These are phyloP conservation scores for Sylvia atricapilla DNA, from an alignment of 2,113 vertebrate species.

Conservation along the genomic window DNA sequence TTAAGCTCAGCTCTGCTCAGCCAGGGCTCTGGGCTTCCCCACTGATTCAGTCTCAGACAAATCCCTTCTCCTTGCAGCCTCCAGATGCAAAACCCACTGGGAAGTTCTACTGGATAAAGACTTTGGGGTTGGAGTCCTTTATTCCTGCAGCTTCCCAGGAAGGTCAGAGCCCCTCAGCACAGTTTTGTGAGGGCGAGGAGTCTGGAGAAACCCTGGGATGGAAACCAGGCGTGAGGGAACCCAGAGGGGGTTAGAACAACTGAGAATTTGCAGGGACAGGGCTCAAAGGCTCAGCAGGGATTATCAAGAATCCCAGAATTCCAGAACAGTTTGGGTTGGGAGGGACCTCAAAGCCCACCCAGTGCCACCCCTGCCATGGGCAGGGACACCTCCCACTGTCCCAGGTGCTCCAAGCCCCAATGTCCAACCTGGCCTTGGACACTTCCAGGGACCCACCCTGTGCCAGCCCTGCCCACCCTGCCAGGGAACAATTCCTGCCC, in stretches of 20 bases:
- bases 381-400: background rate
- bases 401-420: background rate
- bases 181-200: background rate
- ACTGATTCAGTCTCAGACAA: background rate
- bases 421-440: background rate
- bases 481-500: background rate
- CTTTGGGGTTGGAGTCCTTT: background rate
- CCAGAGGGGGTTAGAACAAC: background rate
- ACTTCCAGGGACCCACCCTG: too few species aligned
- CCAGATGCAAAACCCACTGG: background rate
- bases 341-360: fast-evolving
- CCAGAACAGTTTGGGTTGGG: too few species aligned
- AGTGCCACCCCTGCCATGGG: background rate
- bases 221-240: background rate
- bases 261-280: background rate
- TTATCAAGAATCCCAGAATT: background rate
- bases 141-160: background rate
- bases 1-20: background rate
- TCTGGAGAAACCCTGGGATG: background rate
- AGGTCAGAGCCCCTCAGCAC: background rate
- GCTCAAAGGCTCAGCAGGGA: fast-evolving
- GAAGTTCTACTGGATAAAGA: background rate
- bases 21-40: background rate
- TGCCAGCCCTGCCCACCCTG: background rate
- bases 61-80: background rate